Conservation (phyloP, 2,888 invertebrate genomes). For the Andrena hattorfiana region DNA sequence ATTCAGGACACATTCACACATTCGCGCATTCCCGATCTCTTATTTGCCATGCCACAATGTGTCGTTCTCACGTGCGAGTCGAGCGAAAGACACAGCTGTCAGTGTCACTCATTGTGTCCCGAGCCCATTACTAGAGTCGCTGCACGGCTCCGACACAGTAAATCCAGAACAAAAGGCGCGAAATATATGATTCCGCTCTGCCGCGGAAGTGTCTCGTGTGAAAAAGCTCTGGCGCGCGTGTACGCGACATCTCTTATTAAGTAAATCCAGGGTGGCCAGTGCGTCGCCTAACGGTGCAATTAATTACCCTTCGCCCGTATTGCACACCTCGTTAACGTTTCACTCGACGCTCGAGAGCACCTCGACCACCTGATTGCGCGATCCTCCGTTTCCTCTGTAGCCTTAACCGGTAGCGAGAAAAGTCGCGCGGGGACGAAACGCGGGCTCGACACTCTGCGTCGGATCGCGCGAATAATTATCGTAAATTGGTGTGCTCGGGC, state of each 20-base stretch:
- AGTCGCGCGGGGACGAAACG: slow-evolving; percentile 8
- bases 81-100: no score
- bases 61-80: no score
- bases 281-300: slow-evolving; percentile 66
- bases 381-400: slow-evolving; percentile 49
- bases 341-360: slow-evolving; percentile 35
- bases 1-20: no score
- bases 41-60: no score
- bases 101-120: no score
- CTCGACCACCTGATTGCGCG: slow-evolving; percentile 50
- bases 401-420: slow-evolving; percentile 56
- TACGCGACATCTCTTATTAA: not conserved
- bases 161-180: no score
- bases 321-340: slow-evolving; percentile 76
- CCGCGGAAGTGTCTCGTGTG: not conserved
- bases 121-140: no score
- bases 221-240: not conserved
- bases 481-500: slow-evolving; percentile 12
- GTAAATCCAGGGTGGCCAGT: slow-evolving; percentile 16
- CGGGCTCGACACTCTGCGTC: slow-evolving; percentile 20
- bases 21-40: no score
- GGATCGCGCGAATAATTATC: slow-evolving; percentile 28
- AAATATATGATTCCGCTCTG: not conserved
- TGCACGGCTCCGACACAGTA: no score
- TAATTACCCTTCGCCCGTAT: slow-evolving; percentile 75